phyloP scores from a whole-genome alignment of 2,113 vertebrate species.

The Apus apus region DNA sequence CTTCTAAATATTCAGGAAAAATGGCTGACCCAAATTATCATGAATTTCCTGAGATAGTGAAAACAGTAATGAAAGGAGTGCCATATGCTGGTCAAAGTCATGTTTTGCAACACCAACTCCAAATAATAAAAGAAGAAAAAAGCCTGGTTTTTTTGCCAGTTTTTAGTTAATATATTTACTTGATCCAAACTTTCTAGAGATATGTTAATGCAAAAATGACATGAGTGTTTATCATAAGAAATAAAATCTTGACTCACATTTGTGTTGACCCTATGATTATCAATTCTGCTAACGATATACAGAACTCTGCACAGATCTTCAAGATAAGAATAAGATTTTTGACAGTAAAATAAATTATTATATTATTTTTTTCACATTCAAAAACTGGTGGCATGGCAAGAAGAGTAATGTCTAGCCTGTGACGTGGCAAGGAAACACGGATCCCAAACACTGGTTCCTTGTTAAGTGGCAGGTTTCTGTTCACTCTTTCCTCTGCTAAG shows the following conservation, averaged over 20 bases:
- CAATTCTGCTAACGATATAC: background rate
- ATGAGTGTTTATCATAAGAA: background rate
- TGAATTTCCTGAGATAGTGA: constrained; percentile 4
- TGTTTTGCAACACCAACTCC: background rate
- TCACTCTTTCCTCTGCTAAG: background rate
- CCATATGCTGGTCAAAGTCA: background rate
- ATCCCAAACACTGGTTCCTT: background rate
- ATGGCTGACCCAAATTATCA: constrained; percentile 26
- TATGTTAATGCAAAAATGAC: background rate
- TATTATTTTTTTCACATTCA: background rate
- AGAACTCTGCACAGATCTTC: background rate
- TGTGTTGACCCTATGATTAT: background rate
- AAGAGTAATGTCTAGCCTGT: background rate
- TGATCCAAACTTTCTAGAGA: background rate
- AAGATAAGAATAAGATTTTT: background rate
- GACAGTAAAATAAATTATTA: background rate
- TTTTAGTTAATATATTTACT: background rate
- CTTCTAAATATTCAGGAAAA: constrained; percentile 51
- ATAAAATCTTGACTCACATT: background rate
- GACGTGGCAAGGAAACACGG: background rate
- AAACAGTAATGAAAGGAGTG: background rate
- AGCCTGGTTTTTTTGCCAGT: background rate
- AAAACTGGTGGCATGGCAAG: background rate
- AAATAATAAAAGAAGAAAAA: background rate
- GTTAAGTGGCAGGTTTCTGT: background rate